phyloP scores from a whole-genome alignment of 2,888 invertebrate genomes.

The Athalia rosae region DNA sequence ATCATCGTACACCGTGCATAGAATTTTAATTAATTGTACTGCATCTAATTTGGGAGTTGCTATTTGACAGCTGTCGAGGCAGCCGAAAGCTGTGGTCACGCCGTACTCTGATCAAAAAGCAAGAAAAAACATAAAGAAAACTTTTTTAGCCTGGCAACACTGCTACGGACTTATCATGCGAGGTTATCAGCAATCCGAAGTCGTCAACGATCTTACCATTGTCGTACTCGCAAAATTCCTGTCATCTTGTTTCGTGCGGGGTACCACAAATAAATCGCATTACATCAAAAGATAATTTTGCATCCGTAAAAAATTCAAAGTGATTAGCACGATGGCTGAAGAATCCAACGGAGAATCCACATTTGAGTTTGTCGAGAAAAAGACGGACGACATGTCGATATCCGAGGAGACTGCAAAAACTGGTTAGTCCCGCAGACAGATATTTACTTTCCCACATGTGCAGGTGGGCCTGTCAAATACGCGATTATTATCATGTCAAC shows the following conservation, averaged over 20 bases:
- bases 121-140: too few relatives aligned
- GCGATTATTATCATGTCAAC: neutral
- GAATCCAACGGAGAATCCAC: slow-evolving; percentile 70
- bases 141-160: too few relatives aligned
- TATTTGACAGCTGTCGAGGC: slow-evolving; percentile 25
- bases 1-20: slow-evolving; percentile 30
- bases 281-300: slow-evolving; percentile 18
- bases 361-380: slow-evolving; percentile 70
- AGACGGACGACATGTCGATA: slow-evolving; percentile 62
- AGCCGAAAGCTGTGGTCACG: slow-evolving; percentile 4
- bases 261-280: slow-evolving; percentile 5
- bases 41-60: neutral
- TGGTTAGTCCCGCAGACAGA: slow-evolving; percentile 58
- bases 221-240: slow-evolving; percentile 7
- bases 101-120: too few relatives aligned
- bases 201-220: too few relatives aligned
- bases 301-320: neutral
- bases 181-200: too few relatives aligned
- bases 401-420: slow-evolving; percentile 62
- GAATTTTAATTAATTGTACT: slow-evolving; percentile 28
- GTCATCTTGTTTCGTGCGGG: slow-evolving; percentile 22
- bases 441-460: neutral
- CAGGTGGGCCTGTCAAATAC: slow-evolving; percentile 49
- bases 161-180: too few relatives aligned
- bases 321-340: slow-evolving; percentile 65